Conservation (phyloP, 2,113 vertebrate species). For the Martes martes region DNA sequence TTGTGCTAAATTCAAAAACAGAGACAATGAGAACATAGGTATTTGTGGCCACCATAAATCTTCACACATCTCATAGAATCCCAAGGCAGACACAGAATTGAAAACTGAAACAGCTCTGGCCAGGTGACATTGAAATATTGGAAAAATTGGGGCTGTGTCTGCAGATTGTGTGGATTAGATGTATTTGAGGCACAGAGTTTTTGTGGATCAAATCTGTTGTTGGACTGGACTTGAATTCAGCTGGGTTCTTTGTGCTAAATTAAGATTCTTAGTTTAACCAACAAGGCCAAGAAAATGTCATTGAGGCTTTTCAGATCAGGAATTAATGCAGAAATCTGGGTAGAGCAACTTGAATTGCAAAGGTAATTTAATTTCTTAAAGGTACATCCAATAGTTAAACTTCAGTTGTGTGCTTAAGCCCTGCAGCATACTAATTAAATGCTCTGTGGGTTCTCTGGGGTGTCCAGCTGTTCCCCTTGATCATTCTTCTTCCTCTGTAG, state of each 20-base stretch:
- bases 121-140: neutral
- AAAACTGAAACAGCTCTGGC: neutral
- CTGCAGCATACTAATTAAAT: neutral
- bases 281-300: slow-evolving; percentile 19
- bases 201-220: neutral
- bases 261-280: slow-evolving; percentile 21
- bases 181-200: neutral
- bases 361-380: slow-evolving; percentile 22
- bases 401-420: neutral
- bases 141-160: neutral
- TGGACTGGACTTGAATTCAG: neutral
- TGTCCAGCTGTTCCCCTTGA: neutral
- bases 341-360: slow-evolving; percentile 1
- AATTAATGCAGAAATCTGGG: slow-evolving; percentile 10
- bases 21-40: slow-evolving; percentile 17
- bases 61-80: neutral
- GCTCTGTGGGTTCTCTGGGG: neutral
- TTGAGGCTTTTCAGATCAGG: neutral
- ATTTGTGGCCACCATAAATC: slow-evolving; percentile 32
- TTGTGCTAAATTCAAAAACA: slow-evolving; percentile 46
- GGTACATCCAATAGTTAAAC: neutral
- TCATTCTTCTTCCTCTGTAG: neutral
- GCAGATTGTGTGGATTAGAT: neutral
- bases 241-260: neutral
- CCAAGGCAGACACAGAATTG: neutral